Percentiles rank a stretch among this genome's conserved stretches.
phyloP scores from a whole-genome alignment of 2,113 vertebrate genomes.

The Poeciliopsis prolifica region DNA sequence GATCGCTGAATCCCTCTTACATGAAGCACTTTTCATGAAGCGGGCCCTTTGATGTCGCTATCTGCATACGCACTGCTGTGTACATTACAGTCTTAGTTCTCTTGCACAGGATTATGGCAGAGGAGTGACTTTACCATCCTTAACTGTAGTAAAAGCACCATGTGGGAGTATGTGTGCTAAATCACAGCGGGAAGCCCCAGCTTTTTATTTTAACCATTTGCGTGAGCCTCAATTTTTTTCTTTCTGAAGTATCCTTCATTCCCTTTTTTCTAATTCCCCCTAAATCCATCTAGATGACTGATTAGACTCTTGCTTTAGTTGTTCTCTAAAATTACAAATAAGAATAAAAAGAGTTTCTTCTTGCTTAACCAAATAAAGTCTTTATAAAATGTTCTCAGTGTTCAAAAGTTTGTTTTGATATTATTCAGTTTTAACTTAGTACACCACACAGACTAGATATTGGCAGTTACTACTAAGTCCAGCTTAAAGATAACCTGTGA shows the following conservation, averaged over 20 bases:
- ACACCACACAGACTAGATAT: too few relatives aligned
- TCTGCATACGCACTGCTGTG: constrained; percentile 25
- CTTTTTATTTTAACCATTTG: background rate
- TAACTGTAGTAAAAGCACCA: constrained; percentile 1
- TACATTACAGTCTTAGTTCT: constrained; percentile 19
- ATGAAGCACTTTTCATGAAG: constrained; percentile 30
- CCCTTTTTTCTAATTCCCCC: background rate
- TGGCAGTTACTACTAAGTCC: too few relatives aligned
- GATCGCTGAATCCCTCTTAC: constrained; percentile 13
- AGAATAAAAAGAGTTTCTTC: background rate
- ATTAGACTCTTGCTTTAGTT: background rate
- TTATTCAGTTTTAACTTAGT: too few relatives aligned
- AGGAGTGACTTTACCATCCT: constrained; percentile 13
- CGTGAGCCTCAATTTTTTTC: background rate
- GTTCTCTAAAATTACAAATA: background rate
- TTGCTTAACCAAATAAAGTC: background rate
- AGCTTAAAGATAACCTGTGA: too few relatives aligned
- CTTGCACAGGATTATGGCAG: constrained; percentile 13
- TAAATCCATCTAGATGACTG: background rate
- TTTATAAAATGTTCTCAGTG: too few relatives aligned
- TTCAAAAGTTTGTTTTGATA: too few relatives aligned
- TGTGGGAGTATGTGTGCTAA: background rate
- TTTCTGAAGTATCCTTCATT: background rate
- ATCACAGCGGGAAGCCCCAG: background rate
- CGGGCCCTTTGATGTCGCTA: constrained; percentile 47